Conservation (phyloP, 2,888 invertebrate genomes). For the Lottia scabra region DNA sequence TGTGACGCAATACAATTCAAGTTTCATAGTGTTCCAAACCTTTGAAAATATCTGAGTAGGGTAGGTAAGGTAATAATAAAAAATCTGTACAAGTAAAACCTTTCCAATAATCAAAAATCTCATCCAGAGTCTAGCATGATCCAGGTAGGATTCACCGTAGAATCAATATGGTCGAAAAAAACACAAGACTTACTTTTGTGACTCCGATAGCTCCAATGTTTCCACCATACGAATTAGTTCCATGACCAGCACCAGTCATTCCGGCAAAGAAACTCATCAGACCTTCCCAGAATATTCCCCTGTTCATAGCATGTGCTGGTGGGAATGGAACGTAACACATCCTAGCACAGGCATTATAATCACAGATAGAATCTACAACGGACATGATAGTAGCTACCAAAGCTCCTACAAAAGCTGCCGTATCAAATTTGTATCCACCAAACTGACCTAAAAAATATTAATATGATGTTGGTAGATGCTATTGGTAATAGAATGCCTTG, state of each 20-base stretch:
- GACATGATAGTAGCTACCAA: constrained; percentile 45
- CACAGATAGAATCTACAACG: constrained; percentile 75
- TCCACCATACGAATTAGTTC: constrained; percentile 88
- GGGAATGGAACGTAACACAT: constrained; percentile 80
- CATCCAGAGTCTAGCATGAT: too few species aligned
- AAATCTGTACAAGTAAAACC: too few species aligned
- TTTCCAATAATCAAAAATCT: too few species aligned
- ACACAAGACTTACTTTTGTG: constrained; percentile 75
- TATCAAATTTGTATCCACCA: constrained; percentile 37
- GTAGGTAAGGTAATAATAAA: too few species aligned
- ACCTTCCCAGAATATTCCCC: constrained; percentile 78
- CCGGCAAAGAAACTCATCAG: constrained; percentile 84
- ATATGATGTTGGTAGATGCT: too few species aligned
- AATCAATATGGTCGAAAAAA: too few species aligned
- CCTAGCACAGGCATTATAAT: constrained; percentile 85
- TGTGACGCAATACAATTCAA: too few species aligned
- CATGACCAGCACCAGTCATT: constrained; percentile 85
- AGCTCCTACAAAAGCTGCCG: constrained; percentile 42
- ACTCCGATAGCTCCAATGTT: constrained; percentile 90
- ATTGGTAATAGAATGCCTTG: too few species aligned
- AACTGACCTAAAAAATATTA: constrained; percentile 41
- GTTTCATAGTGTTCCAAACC: too few species aligned
- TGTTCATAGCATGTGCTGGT: constrained; percentile 85
- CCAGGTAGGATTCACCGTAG: too few species aligned
- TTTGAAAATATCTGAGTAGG: too few species aligned